Evolutionary conservation across 2,888 invertebrate genomes (phyloP), one percentile per base, ranked within the genome.

Genomic region (Flexamia atlantica): DNA sequence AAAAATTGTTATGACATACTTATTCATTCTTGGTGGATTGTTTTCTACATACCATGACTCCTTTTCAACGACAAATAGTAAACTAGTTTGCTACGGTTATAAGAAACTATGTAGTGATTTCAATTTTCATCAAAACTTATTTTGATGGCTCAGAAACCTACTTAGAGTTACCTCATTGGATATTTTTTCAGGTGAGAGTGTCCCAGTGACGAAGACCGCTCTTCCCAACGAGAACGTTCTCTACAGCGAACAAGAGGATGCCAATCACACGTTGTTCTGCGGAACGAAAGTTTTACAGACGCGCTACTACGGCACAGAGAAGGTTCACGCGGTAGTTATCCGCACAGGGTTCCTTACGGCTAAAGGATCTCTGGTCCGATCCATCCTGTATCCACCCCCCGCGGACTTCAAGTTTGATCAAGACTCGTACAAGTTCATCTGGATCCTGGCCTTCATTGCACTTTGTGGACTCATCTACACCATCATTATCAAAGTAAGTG

Each of bases 261-360:
- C 95, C 86, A 92, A 96, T 86, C 96, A 98, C 89, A 96, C 97
- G 0, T 91, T 98, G n/a, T 98, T 96, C 90, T 95, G 96, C 87
- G 98, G 98, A 12, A 98, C 98, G 0, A 93, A 94, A 85, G 94
- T 98, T 46, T 94, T 98, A 86, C 98, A 98, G 91, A 97, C 97
- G 1, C 92, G 97, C 89, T 95, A 93, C 88, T 94, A 94, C 89
- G 95, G 94, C 40, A 93, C 93, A 86, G 93, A 94, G 89, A 93
- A 93, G 90, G 95, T 93, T 12, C 86, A 88, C n/a, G 89, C 89
- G 10, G 89, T 90, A 14, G 89, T 90, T 17, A 85, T 89, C 20
- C 86, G 90, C 76, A 89, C 90, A 14, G 88, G 96, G 25, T 95
- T 95, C 88, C 92, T 94, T 87, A 96, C 96, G 0, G 93, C 94